Evolutionary conservation across 2,888 invertebrate species (phyloP), one percentile per base, ranked within the genome.

Genomic region (Drosophila meridiana): DNA sequence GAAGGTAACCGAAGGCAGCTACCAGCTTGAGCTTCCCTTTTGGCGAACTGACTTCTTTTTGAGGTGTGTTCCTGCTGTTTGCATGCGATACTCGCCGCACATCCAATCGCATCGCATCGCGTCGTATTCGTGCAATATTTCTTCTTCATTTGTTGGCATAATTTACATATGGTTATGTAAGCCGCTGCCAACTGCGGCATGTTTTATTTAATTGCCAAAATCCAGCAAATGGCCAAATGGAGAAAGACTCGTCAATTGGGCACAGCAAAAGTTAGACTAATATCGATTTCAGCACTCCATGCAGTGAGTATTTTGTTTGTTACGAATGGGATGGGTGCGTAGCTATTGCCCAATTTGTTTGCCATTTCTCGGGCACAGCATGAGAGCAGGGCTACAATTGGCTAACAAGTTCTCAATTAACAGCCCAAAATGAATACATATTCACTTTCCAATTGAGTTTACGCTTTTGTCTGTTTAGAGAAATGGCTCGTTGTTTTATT

Each of bases 81-180:
- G 60, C 76, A 74, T 83, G 70, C 73, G 63, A 70, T 79, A 53
- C 60, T 79, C 50, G 48, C 26, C 8, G 11, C 26, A 4, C 48
- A 45, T 7, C 45, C 3, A 26, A 20, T 36, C 52, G 6, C 47
- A 30, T 7, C 30, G 30, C 20, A 62, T 65, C 61, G 70, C 20
- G 14, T 34, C 20, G 71, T 28, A 58, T 53, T 77, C 76, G 76
- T 79, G 58, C 84, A 73, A 87, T 89, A 87, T 87, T 84, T 85
- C 89, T 76, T 85, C 85, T 85, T 89, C 89, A 84, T 89, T 85
- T 87, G 80, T 69, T 73, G 75, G 82, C 72, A 89, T 89, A 73
- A 85, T 85, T 85, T 85, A 85, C 85, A 85, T 85, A 85, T 87
- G 80, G 87, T 85, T 85, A 89, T 85, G 87, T 87, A 85, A 85